Evolutionary conservation across 1,140 invertebrate species (phyloP), one percentile per base, ranked within the genome.

Genomic region (Mylabris phalerata): DNA sequence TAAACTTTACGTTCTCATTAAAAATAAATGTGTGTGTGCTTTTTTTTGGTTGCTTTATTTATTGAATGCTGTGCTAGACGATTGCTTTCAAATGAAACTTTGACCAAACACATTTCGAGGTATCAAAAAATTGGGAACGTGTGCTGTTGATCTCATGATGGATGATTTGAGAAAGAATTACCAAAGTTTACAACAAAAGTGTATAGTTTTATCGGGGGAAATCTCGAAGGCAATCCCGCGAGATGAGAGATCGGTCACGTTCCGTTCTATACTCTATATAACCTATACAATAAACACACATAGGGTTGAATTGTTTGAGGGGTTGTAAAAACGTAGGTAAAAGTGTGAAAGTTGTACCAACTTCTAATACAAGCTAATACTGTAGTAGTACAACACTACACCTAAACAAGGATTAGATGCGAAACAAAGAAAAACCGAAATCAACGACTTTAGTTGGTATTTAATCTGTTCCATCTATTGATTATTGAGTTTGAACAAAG

Each of bases 171-270:
- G 67, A 70, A 71, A 69, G 70, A 73, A 73, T 73, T 73, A 73
- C 71, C 56, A 70, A 72, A 73, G 64, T 73, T 73, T 73, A 71
- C 70, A 73, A 67, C 67, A 68, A 68, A 68, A 70, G 67, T 66
- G 67, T 69, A 69, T 71, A 73, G 70, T 71, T 73, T 71, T 70
- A 70, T 71, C 71, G 70, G 56, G 71, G 71, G 71, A 73, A 73
- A 73, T 73, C 68, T 72, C 65, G 46, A 57, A 58, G 55, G 64
- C 67, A 69, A 69, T 72, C 71, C 70, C 70, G 54, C 61, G 69
- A 70, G 71, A 72, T 71, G 67, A 58, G 52, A 72, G 71, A 72
- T 73, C 71, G 71, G 71, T 73, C 71, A 73, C 70, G 71, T 73
- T 67, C 50, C 57, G 54, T 32, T 32, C 56, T 58, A 63, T 54